Percentiles rank a stretch among this genome's conserved stretches.
These are phyloP conservation scores for Pseudobourletiella spinata DNA, from an alignment of 1,140 invertebrate genomes.

Conservation along the genomic window DNA sequence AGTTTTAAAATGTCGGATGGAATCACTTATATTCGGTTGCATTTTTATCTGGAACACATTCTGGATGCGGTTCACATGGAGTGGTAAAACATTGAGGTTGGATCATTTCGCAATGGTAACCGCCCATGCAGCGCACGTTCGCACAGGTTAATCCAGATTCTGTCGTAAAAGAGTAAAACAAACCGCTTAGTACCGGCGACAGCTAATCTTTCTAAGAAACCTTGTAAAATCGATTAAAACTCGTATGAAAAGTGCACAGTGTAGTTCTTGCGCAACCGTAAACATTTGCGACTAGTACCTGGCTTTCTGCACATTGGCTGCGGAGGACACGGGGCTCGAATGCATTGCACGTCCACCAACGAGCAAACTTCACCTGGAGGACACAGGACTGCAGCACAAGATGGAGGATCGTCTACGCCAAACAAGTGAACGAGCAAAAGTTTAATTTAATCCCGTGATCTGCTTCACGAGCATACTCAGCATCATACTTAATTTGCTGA, in stretches of 20 bases:
- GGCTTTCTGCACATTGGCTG: conserved; percentile 1
- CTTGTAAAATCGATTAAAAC: no score
- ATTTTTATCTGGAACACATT: not conserved
- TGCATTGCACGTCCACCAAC: conserved; percentile 8
- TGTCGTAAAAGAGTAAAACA: not conserved
- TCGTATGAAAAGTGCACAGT: no score
- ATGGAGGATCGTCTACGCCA: not conserved
- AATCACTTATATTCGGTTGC: no score
- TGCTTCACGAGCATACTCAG: no score
- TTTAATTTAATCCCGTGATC: no score
- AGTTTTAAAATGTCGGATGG: no score
- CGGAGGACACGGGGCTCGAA: conserved; percentile 10
- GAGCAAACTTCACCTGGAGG: not conserved
- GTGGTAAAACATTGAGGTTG: not conserved
- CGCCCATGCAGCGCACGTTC: not conserved
- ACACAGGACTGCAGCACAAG: not conserved
- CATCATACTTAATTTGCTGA: no score
- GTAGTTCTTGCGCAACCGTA: not conserved
- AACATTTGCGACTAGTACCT: not conserved
- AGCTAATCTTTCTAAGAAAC: no score
- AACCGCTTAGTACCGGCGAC: not conserved
- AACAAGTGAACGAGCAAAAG: no score
- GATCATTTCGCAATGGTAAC: not conserved
- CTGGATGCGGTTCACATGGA: not conserved
- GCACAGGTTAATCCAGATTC: no score